These are phyloP conservation scores for Drosophila nr. medialis DNA, from an alignment of 2,888 invertebrate species.

Conservation along the genomic window DNA sequence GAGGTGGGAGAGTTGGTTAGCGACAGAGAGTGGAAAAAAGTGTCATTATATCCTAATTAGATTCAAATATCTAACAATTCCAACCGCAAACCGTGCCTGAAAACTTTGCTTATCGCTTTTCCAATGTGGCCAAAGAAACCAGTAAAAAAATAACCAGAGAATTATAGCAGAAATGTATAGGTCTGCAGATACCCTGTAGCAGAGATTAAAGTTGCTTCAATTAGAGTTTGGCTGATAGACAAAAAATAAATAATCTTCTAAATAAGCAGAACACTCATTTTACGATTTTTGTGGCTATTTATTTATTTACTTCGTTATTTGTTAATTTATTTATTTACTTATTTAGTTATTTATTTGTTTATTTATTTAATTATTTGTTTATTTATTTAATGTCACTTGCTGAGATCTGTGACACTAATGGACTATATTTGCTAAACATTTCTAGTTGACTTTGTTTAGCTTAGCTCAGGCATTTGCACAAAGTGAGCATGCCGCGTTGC, in stretches of 20 bases:
- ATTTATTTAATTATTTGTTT: too few species aligned
- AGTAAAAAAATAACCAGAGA: neutral
- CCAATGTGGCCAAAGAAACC: constrained; percentile 37
- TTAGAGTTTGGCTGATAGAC: neutral
- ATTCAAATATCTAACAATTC: constrained; percentile 74
- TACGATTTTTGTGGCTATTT: too few species aligned
- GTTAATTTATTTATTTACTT: too few species aligned
- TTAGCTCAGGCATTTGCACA: too few species aligned
- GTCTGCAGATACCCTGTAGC: neutral
- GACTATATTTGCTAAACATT: neutral
- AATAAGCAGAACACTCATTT: too few species aligned
- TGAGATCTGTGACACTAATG: neutral
- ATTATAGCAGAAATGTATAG: neutral
- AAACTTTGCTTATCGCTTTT: constrained; percentile 70
- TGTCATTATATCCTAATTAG: constrained; percentile 77
- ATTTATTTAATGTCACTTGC: too few species aligned
- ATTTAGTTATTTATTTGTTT: too few species aligned
- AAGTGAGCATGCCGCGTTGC: neutral
- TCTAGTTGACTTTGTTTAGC: neutral
- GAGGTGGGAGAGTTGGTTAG: neutral
- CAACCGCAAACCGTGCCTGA: constrained; percentile 62
- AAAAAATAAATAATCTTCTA: neutral
- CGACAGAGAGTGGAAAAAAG: constrained; percentile 40
- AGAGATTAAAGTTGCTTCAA: neutral
- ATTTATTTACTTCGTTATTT: too few species aligned